Evolutionary conservation across 2,797 vertebrate genomes (phyloP).

Genomic region (Poecilia velifera): DNA sequence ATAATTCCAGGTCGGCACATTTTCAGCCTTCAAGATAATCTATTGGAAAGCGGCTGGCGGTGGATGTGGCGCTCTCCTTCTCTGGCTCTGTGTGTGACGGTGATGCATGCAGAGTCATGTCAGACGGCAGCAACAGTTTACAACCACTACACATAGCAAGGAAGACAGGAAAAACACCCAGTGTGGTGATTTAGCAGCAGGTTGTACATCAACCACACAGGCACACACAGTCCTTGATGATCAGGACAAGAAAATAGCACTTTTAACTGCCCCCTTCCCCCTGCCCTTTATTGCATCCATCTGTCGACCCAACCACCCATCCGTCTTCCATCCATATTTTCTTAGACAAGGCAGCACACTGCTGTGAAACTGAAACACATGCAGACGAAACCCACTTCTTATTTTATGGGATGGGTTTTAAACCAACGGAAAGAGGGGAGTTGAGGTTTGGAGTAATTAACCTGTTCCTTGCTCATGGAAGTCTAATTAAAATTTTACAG

Average conservation of each 20-base stretch:
- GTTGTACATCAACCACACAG: conserved; percentile 54
- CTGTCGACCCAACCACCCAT: conserved; percentile 32
- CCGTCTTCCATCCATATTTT: conserved; percentile 32
- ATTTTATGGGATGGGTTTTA: conserved; percentile 40
- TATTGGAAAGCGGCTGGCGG: conserved; percentile 48
- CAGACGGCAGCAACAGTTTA: conserved; percentile 45
- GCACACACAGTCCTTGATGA: conserved; percentile 54
- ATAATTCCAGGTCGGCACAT: conserved; percentile 56
- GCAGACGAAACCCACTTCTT: conserved; percentile 55
- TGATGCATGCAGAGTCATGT: conserved; percentile 20
- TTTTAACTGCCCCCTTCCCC: conserved; percentile 41
- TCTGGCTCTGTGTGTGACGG: conserved; percentile 18
- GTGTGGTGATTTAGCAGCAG: conserved; percentile 55
- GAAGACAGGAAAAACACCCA: conserved; percentile 37
- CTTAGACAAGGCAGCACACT: conserved; percentile 26
- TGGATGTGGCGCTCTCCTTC: conserved; percentile 25
- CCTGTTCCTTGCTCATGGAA: conserved; percentile 2
- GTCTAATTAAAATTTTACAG: neutral
- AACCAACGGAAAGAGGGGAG: conserved; percentile 1
- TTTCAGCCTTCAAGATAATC: conserved; percentile 56
- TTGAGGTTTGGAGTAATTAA: neutral
- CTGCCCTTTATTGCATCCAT: conserved; percentile 36
- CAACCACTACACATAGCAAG: conserved; percentile 30
- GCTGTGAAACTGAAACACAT: conserved; percentile 55
- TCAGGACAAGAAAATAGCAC: conserved; percentile 56